phyloP scores from a whole-genome alignment of 2,888 invertebrate genomes.

The Pecten maximus region DNA sequence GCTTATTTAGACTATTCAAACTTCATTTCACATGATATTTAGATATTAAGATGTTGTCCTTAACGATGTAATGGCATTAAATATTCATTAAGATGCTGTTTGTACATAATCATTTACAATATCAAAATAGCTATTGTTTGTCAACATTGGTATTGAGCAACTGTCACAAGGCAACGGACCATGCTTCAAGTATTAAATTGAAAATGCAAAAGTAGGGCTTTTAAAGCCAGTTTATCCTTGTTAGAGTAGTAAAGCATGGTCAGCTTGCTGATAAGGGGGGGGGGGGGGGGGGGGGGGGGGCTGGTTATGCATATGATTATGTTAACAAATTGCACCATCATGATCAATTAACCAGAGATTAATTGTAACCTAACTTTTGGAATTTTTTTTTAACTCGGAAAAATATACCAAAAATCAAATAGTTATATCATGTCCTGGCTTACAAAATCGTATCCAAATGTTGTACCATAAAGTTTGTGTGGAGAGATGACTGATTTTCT shows the following conservation, averaged over 20 bases:
- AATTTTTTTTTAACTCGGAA: not conserved
- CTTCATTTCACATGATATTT: not conserved
- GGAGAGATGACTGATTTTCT: slow-evolving; percentile 8
- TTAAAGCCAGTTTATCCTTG: not conserved
- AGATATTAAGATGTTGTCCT: not conserved
- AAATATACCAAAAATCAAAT: not conserved
- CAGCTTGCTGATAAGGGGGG: too few species aligned
- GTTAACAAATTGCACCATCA: not conserved
- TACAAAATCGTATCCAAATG: not conserved
- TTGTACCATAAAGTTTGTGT: slow-evolving; percentile 2
- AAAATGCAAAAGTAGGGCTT: not conserved
- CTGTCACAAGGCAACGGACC: not conserved
- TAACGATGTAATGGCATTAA: not conserved
- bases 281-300: too few species aligned
- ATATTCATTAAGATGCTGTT: not conserved
- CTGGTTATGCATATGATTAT: not conserved
- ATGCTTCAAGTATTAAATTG: not conserved
- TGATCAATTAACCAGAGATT: not conserved
- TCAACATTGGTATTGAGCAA: not conserved
- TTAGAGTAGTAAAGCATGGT: not conserved
- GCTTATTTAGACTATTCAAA: not conserved
- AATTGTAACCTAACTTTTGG: not conserved
- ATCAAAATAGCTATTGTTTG: not conserved
- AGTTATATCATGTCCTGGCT: not conserved
- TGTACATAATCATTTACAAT: not conserved